phyloP scores from a whole-genome alignment of 2,888 invertebrate species.

The Acanthoscelides obtectus region DNA sequence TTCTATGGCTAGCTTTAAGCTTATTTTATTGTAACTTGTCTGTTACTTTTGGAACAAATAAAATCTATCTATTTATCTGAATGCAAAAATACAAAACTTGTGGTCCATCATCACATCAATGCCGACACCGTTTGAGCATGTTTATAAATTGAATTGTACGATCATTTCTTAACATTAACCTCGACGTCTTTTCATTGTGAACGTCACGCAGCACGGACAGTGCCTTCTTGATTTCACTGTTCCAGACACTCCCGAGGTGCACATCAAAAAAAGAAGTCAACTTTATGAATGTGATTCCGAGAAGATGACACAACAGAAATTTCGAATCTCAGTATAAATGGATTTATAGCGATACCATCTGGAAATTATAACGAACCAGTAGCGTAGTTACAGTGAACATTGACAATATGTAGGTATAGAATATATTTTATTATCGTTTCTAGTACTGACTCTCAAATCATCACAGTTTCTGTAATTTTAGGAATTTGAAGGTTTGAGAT shows the following conservation, averaged over 20 bases:
- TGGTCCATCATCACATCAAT: not conserved
- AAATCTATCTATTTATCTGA: no score
- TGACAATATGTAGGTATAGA: no score
- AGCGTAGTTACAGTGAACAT: not conserved
- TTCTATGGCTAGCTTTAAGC: no score
- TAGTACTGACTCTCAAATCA: no score
- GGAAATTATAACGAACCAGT: constrained; percentile 37
- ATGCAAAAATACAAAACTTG: not conserved
- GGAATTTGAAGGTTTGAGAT: no score
- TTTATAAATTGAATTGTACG: not conserved
- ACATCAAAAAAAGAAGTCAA: not conserved
- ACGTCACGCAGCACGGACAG: not conserved
- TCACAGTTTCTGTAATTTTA: no score
- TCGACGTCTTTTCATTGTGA: not conserved
- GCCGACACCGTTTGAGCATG: not conserved
- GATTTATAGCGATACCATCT: constrained; percentile 44
- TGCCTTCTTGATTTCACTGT: not conserved
- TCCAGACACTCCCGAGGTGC: not conserved
- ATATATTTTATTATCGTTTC: no score
- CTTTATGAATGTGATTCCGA: constrained; percentile 26
- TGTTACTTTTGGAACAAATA: no score
- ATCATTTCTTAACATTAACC: not conserved
- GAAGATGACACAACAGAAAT: constrained; percentile 43
- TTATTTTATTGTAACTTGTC: no score
- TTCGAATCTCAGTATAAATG: constrained; percentile 47